A percentile compares a stretch with the other conserved stretches of the same genome.
Conservation (phyloP, 2,113 vertebrate species). For the Rhadina sibilatrix region DNA sequence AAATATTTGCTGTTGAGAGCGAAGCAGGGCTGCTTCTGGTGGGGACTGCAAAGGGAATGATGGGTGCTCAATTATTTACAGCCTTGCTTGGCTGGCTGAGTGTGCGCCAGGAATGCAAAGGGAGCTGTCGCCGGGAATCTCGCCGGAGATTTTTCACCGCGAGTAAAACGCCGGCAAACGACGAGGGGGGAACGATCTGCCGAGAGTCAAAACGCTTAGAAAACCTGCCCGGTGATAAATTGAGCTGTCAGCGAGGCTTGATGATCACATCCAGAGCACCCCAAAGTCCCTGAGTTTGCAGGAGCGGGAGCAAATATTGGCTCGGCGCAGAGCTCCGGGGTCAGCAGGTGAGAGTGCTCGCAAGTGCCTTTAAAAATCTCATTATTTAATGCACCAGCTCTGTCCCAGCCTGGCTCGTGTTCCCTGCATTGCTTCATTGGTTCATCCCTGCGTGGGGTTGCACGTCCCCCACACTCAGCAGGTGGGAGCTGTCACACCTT, state of each 20-base stretch:
- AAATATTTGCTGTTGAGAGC: slow-evolving; percentile 32
- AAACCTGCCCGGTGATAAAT: background rate
- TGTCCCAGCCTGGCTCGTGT: background rate
- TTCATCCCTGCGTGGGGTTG: background rate
- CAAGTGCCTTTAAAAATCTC: background rate
- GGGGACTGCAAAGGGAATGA: background rate
- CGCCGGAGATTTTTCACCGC: background rate
- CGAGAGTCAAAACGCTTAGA: background rate
- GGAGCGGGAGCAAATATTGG: background rate
- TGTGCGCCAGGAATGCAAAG: slow-evolving; percentile 9
- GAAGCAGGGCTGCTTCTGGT: background rate
- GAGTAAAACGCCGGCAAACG: background rate
- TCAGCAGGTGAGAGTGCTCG: background rate
- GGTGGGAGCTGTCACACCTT: background rate
- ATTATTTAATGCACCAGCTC: background rate
- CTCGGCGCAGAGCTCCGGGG: background rate
- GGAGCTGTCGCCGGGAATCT: background rate
- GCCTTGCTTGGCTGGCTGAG: slow-evolving; percentile 12
- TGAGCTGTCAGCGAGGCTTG: slow-evolving; percentile 14
- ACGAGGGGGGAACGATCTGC: background rate
- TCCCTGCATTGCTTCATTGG: accelerated
- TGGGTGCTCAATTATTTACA: slow-evolving; percentile 45
- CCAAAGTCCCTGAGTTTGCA: background rate
- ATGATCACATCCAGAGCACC: background rate
- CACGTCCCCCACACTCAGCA: accelerated